These are phyloP conservation scores for Hirundichthys speculiger DNA, from an alignment of 2,113 vertebrate genomes.

Conservation along the genomic window DNA sequence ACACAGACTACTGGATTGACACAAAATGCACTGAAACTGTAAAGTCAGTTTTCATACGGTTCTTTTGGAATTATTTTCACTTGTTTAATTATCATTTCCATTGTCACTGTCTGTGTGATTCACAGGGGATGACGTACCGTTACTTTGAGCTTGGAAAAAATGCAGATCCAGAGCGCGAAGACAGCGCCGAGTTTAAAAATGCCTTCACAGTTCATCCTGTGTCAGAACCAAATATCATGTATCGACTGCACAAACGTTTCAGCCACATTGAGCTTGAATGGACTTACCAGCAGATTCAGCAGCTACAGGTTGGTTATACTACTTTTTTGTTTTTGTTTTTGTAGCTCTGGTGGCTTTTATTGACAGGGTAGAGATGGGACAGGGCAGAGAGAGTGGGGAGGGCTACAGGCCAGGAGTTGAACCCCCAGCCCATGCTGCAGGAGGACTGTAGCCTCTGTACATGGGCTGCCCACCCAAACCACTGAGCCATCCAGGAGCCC, in stretches of 20 bases:
- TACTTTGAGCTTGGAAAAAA: slow-evolving; percentile 94
- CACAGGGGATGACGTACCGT: slow-evolving; percentile 88
- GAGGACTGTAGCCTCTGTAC: no score
- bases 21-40: no score
- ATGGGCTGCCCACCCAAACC: no score
- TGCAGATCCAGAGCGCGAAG: slow-evolving; percentile 89
- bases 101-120: neutral
- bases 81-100: neutral
- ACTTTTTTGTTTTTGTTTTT: neutral
- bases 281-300: slow-evolving; percentile 91
- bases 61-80: no score
- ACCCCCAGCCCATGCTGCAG: no score
- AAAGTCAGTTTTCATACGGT: no score
- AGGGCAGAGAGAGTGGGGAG: no score
- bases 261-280: slow-evolving; percentile 90
- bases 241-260: slow-evolving; percentile 92
- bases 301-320: slow-evolving; percentile 88
- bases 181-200: slow-evolving; percentile 84
- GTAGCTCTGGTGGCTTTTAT: no score
- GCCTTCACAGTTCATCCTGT: slow-evolving; percentile 91
- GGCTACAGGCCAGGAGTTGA: no score
- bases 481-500: no score
- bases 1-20: neutral
- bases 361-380: no score
- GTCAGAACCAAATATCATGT: slow-evolving; percentile 91